Evolutionary conservation across 2,113 vertebrate genomes (phyloP).

Genomic region (Rhinopithecus roxellana): DNA sequence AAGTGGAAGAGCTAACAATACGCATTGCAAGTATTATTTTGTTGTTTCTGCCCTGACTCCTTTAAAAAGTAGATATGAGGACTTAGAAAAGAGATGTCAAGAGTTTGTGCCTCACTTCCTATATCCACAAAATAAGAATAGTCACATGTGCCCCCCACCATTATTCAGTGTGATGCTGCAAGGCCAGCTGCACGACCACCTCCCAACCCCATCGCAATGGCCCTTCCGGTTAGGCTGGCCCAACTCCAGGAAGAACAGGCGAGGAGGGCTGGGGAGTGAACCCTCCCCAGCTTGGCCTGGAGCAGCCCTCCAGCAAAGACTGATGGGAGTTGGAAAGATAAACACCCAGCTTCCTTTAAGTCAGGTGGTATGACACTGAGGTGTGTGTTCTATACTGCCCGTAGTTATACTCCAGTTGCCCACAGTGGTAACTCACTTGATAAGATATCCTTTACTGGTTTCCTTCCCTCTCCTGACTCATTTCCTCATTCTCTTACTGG

Average conservation of each 20-base stretch:
- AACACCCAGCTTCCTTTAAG: background rate
- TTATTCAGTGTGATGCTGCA: fast-evolving
- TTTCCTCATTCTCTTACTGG: background rate
- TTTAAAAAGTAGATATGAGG: background rate
- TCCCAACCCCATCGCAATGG: too few species aligned
- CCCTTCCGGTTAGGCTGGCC: background rate
- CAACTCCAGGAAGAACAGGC: background rate
- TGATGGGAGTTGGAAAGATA: background rate
- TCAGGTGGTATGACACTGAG: background rate
- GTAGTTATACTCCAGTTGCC: fast-evolving
- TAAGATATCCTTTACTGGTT: background rate
- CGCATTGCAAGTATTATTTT: background rate
- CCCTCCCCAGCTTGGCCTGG: background rate
- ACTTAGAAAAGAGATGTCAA: background rate
- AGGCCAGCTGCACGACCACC: background rate
- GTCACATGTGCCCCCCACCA: fast-evolving
- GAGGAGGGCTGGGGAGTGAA: background rate
- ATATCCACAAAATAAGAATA: background rate
- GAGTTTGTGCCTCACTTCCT: background rate
- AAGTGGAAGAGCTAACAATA: background rate
- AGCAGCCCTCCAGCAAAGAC: too few species aligned
- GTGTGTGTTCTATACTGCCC: fast-evolving
- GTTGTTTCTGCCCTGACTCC: background rate
- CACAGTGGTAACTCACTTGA: background rate
- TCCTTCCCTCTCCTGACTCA: background rate